Conservation (phyloP, 2,888 invertebrate species). For the Eilema caniola region DNA sequence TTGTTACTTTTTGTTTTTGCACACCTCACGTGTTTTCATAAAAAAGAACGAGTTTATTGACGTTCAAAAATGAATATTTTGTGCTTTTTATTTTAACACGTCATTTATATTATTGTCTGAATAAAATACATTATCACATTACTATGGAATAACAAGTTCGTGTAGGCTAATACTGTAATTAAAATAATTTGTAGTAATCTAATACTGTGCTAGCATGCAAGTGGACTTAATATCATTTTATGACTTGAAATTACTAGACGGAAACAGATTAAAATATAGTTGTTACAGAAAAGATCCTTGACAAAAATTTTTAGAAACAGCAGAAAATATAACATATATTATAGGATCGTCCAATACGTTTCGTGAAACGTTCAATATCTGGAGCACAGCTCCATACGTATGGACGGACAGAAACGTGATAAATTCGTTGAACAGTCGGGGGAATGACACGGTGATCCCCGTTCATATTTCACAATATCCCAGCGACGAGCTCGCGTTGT, state of each 20-base stretch:
- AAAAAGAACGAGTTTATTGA: conserved; percentile 49
- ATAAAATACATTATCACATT: conserved; percentile 9
- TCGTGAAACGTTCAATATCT: conserved; percentile 55
- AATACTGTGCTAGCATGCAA: background rate
- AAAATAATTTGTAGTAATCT: background rate
- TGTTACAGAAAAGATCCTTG: conserved; percentile 32
- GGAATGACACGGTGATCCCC: conserved; percentile 73
- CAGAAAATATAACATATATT: conserved; percentile 54
- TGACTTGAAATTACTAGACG: conserved; percentile 3
- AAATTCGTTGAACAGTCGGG: conserved; percentile 70
- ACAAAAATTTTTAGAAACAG: conserved; percentile 38
- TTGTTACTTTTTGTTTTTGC: conserved; percentile 68
- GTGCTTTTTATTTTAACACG: background rate
- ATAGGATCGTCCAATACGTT: conserved; percentile 56
- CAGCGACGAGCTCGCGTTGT: conserved; percentile 59
- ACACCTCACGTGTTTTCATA: conserved; percentile 63
- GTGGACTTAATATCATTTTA: background rate
- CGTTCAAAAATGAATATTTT: conserved; percentile 18
- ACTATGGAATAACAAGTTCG: background rate
- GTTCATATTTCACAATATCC: conserved; percentile 79
- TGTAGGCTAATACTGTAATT: background rate
- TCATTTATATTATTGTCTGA: background rate
- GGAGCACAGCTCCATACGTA: conserved; percentile 57
- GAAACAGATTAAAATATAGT: conserved; percentile 2
- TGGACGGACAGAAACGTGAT: conserved; percentile 67